phyloP scores from a whole-genome alignment of 2,113 vertebrate species.

The Archilochus colubris region DNA sequence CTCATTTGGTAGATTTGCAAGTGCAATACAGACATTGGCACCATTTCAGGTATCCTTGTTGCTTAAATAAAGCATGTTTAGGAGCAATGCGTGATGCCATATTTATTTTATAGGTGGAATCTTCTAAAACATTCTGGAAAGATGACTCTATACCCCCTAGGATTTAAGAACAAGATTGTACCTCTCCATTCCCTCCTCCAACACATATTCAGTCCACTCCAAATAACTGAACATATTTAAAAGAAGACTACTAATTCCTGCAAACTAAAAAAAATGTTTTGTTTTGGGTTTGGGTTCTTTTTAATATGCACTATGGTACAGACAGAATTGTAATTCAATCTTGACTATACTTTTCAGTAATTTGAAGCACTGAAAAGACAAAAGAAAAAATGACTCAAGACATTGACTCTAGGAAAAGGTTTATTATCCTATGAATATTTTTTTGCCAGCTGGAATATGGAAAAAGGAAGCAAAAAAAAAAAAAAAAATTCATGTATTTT shows the following conservation, averaged over 20 bases:
- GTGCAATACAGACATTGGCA: too few relatives aligned
- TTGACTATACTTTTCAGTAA: neutral
- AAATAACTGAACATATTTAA: neutral
- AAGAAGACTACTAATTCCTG: neutral
- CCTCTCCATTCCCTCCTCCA: neutral
- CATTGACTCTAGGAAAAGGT: neutral
- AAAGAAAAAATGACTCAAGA: neutral
- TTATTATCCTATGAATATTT: neutral
- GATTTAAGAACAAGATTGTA: neutral
- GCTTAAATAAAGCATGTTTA: too few relatives aligned
- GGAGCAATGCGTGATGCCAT: too few relatives aligned
- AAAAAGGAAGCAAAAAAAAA: neutral
- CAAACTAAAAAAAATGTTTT: neutral
- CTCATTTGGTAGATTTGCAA: too few relatives aligned
- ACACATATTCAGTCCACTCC: neutral
- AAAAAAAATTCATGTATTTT: neutral
- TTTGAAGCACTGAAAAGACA: neutral
- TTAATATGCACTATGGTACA: neutral
- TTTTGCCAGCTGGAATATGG: neutral
- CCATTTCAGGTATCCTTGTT: too few relatives aligned
- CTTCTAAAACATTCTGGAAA: neutral
- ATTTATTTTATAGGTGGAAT: too few relatives aligned
- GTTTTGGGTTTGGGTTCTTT: fast-evolving
- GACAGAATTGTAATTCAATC: neutral
- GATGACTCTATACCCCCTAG: neutral